phyloP scores from a whole-genome alignment of 2,113 vertebrate species.

The Colinus virginianus region DNA sequence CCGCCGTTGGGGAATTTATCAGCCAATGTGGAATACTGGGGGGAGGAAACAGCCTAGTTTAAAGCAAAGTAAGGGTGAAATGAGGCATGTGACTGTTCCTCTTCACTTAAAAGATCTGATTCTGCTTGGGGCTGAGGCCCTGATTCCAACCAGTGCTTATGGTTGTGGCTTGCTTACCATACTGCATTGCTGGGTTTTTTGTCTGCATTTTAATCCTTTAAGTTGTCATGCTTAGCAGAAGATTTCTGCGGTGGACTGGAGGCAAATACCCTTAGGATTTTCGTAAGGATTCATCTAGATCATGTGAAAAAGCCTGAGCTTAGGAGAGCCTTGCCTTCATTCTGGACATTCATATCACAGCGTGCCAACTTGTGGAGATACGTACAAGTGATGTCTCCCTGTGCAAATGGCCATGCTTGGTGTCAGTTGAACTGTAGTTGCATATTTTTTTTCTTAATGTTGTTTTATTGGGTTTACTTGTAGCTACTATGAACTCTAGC shows the following conservation, averaged over 20 bases:
- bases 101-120: slow-evolving; percentile 50
- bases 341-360: background rate
- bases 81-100: slow-evolving; percentile 66
- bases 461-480: slow-evolving; percentile 19
- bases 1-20: slow-evolving; percentile 72
- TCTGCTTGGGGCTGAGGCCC: slow-evolving; percentile 21
- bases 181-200: background rate
- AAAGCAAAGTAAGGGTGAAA: slow-evolving; percentile 66
- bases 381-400: background rate
- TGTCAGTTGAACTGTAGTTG: slow-evolving; percentile 33
- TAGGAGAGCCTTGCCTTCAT: slow-evolving; percentile 1
- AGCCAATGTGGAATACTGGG: slow-evolving; percentile 62
- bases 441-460: slow-evolving; percentile 23
- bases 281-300: slow-evolving; percentile 1
- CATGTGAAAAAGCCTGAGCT: background rate
- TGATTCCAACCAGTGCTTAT: background rate
- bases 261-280: slow-evolving; percentile 15
- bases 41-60: slow-evolving; percentile 45
- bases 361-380: background rate
- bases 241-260: slow-evolving; percentile 5
- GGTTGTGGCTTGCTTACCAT: slow-evolving; percentile 1
- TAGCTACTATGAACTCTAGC: slow-evolving; percentile 31
- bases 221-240: background rate
- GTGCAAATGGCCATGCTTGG: slow-evolving; percentile 8
- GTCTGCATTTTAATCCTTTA: background rate